Evolutionary conservation across 2,888 invertebrate genomes (phyloP), one percentile per base, ranked within the genome.

Genomic region (Orthonevra nobilis): DNA sequence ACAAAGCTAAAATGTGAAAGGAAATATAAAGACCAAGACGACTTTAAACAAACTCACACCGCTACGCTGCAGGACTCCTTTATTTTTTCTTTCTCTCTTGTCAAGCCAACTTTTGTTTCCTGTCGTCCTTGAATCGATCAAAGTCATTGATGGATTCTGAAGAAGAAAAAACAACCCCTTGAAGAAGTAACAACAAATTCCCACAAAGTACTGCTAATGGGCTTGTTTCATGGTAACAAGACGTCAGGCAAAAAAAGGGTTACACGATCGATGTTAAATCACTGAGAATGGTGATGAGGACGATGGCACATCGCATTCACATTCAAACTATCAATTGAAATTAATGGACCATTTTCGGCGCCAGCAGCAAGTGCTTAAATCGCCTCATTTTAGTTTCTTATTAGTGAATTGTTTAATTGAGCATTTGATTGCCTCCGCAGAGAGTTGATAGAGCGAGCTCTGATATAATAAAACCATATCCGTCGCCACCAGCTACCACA

Each of bases 361-460:
- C 64, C 56, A 69, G 42, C 56, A 69, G 42, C 14, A 17, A 60
- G 46, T 36, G 12, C 42, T 50, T 50, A 26, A 58, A 40, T 40
- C 26, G n/a, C 17, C 42, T 23, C 48, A 56, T 56, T 36, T 46
- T 54, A 68, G 34, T 63, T 70, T 38, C 52, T 52, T 66, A 46
- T 68, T 68, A 36, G 36, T 38, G 17, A 68, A 74, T 68, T 74
- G 68, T 28, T 74, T 60, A 74, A 74, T 74, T 60, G 68, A 60
- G 60, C 73, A 60, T 74, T 68, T 68, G 46, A 74, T 68, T 74
- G 44, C 68, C 52, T 46, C 20, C 44, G 58, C 12, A 42, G 26
- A 14, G 26, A 2, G 10, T 23, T 9, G 32, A 20, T 2, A n/a
- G n/a, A n/a, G n/a, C n/a, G n/a, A n/a, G n/a, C n/a, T n/a, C n/a